phyloP scores from a whole-genome alignment of 2,888 invertebrate genomes.

The Physocephala rufipes region DNA sequence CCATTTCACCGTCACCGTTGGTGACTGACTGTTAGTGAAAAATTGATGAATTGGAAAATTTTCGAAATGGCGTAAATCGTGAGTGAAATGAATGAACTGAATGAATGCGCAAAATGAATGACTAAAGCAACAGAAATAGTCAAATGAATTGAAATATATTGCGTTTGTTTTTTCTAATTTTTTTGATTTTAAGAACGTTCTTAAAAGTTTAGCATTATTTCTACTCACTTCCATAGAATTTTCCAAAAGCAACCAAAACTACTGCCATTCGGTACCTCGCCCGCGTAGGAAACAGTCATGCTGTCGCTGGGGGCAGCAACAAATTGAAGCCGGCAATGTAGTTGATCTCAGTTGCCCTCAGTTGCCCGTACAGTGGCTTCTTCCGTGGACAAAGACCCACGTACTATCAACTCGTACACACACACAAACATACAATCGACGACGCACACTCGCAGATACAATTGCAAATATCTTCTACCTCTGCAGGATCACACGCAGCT shows the following conservation, averaged over 20 bases:
- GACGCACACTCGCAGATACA: too few species aligned
- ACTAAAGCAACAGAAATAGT: neutral
- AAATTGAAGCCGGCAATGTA: neutral
- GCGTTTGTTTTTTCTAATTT: neutral
- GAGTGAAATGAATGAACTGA: slow-evolving; percentile 1
- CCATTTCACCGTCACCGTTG: neutral
- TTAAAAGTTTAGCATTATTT: neutral
- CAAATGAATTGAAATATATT: neutral
- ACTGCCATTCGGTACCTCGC: slow-evolving; percentile 90
- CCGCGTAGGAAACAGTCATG: slow-evolving; percentile 91
- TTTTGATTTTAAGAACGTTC: neutral
- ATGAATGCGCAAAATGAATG: neutral
- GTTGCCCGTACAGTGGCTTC: slow-evolving; percentile 7
- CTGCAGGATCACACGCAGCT: slow-evolving; percentile 3
- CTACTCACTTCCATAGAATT: slow-evolving; percentile 84
- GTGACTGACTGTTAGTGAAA: slow-evolving; percentile 6
- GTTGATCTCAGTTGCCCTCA: slow-evolving; percentile 2
- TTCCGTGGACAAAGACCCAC: slow-evolving; percentile 13
- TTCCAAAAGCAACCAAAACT: slow-evolving; percentile 94
- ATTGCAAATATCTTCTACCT: too few species aligned
- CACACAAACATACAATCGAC: slow-evolving; percentile 27
- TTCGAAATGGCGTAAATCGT: neutral
- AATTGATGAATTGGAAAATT: slow-evolving; percentile 10
- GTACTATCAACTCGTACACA: slow-evolving; percentile 17
- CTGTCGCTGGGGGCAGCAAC: too few species aligned